Conservation (phyloP, 1,140 invertebrate genomes). For the Wasmannia auropunctata region DNA sequence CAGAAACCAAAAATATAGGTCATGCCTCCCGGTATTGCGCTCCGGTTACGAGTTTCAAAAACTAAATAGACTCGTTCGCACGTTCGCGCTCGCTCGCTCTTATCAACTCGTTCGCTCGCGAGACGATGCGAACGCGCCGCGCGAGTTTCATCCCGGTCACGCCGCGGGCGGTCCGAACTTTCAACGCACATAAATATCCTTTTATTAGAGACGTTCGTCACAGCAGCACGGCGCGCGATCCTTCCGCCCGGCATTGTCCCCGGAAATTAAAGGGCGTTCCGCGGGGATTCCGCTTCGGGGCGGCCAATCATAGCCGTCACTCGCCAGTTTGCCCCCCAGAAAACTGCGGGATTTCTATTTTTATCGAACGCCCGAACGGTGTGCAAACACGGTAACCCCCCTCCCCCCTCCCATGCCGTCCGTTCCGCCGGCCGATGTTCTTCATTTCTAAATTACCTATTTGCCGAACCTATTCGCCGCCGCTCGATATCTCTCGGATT, state of each 20-base stretch:
- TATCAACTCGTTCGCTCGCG: neutral
- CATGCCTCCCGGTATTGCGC: neutral
- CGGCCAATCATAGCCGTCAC: conserved; percentile 30
- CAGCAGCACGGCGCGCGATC: conserved; percentile 12
- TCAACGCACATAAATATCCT: conserved; percentile 68
- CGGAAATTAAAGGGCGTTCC: conserved; percentile 74
- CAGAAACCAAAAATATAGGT: neutral
- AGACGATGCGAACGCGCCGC: conserved; percentile 10
- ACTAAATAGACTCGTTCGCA: conserved; percentile 47
- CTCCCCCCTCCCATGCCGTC: too few relatives aligned
- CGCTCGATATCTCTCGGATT: conserved; percentile 32
- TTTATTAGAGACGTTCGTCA: conserved; percentile 67
- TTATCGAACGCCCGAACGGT: conserved; percentile 44
- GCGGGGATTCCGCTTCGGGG: conserved; percentile 25
- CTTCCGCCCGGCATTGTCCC: conserved; percentile 63
- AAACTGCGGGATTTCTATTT: conserved; percentile 55
- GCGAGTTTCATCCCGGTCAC: conserved; percentile 30
- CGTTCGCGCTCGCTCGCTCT: neutral
- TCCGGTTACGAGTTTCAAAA: conserved; percentile 36
- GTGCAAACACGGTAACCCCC: neutral
- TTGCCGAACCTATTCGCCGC: conserved; percentile 46
- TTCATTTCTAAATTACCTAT: conserved; percentile 63
- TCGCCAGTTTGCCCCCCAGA: conserved; percentile 1
- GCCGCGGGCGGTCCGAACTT: conserved; percentile 59
- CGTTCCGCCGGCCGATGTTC: neutral